phyloP scores from a whole-genome alignment of 2,797 vertebrate species.

The Petrocephalus sullivani region DNA sequence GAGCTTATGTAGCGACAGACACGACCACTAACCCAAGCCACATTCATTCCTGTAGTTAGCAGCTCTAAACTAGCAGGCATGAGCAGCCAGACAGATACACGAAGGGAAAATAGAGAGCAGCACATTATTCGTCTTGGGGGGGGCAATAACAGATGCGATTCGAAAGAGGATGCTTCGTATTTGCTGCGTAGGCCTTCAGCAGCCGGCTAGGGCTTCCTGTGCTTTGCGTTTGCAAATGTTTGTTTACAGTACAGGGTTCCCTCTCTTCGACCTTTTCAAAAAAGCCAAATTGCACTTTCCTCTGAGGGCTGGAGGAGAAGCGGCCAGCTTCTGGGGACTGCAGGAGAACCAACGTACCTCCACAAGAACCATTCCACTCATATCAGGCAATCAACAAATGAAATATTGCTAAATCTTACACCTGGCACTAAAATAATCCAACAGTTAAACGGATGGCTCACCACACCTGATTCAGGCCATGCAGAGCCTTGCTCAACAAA shows the following conservation, averaged over 20 bases:
- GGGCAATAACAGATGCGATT: neutral
- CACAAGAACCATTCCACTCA: neutral
- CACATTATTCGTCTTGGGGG: neutral
- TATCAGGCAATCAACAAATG: neutral
- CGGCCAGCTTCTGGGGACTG: neutral
- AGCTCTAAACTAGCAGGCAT: neutral
- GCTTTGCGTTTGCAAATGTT: neutral
- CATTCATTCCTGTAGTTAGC: neutral
- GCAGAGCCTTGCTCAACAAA: neutral
- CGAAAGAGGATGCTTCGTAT: neutral
- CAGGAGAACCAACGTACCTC: neutral
- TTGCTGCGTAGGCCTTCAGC: neutral
- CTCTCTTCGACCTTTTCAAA: neutral
- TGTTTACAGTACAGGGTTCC: neutral
- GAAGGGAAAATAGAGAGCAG: neutral
- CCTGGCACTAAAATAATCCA: constrained; percentile 2
- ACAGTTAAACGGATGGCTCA: neutral
- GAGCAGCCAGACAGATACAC: neutral
- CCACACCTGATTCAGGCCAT: too few relatives aligned
- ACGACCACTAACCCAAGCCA: neutral
- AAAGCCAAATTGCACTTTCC: constrained; percentile 6
- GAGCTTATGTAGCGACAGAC: neutral
- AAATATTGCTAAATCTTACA: neutral
- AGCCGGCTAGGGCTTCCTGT: neutral
- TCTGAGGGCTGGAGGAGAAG: neutral